Conservation (phyloP, 2,113 vertebrate species). For the Dasyurus viverrinus region DNA sequence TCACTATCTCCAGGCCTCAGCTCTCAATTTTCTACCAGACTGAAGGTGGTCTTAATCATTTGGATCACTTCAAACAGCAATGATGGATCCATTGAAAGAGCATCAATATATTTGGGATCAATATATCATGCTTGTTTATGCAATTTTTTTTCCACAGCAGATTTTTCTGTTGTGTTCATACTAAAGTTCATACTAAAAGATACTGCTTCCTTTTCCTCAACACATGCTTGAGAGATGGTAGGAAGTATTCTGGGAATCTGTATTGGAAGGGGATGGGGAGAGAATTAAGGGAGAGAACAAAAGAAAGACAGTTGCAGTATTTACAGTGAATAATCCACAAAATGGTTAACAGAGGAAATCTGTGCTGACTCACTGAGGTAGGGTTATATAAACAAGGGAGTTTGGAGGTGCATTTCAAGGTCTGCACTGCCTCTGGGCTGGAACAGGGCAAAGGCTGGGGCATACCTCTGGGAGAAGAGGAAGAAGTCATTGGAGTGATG, state of each 20-base stretch:
- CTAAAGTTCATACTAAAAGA: background rate
- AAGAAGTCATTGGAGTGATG: slow-evolving; percentile 33
- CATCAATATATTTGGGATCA: background rate
- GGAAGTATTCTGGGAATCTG: background rate
- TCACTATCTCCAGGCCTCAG: background rate
- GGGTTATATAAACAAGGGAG: background rate
- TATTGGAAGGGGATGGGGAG: too few relatives aligned
- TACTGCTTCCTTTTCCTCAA: background rate
- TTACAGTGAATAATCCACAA: background rate
- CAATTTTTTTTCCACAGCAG: background rate
- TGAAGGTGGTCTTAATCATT: slow-evolving; percentile 17
- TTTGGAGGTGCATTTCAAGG: background rate
- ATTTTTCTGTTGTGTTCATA: background rate
- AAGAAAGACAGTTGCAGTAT: background rate
- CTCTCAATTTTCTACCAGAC: background rate
- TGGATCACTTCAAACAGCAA: slow-evolving; percentile 22
- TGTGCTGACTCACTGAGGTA: background rate
- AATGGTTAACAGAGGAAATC: background rate
- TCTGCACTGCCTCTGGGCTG: background rate
- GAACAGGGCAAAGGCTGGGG: background rate
- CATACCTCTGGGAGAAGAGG: slow-evolving; percentile 39
- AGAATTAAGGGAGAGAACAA: background rate
- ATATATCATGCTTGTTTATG: background rate
- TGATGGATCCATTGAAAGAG: background rate
- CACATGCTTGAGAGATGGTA: background rate